Conservation (phyloP, 2,113 vertebrate genomes). For the Anser cygnoides region DNA sequence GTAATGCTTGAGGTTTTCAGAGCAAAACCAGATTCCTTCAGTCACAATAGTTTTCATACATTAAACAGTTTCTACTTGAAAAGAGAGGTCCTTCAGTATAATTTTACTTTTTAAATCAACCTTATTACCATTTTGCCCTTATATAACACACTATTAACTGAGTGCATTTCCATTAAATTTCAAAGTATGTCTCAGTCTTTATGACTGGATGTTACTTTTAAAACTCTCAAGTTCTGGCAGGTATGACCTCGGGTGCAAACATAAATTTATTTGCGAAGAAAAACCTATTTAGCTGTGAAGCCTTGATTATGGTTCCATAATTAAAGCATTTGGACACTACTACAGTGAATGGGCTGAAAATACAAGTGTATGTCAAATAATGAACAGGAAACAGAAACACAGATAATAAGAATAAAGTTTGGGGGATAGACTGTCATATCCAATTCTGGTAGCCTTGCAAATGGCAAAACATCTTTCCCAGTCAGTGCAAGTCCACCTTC, state of each 20-base stretch:
- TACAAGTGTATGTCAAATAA: neutral
- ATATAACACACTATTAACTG: neutral
- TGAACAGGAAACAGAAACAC: neutral
- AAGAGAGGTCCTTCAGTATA: neutral
- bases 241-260: neutral
- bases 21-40: neutral
- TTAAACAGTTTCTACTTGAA: neutral
- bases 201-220: neutral
- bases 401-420: neutral
- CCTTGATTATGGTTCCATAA: neutral
- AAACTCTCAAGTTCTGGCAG: neutral
- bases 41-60: neutral
- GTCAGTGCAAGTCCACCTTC: neutral
- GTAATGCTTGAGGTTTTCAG: neutral
- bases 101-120: neutral
- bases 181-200: neutral
- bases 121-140: neutral
- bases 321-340: neutral
- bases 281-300: neutral
- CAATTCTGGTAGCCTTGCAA: neutral
- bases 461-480: neutral
- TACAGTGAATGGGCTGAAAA: neutral
- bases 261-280: neutral
- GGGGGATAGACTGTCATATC: neutral
- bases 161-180: neutral